phyloP scores from a whole-genome alignment of 2,888 invertebrate genomes.

The Athripsodes cinereus region DNA sequence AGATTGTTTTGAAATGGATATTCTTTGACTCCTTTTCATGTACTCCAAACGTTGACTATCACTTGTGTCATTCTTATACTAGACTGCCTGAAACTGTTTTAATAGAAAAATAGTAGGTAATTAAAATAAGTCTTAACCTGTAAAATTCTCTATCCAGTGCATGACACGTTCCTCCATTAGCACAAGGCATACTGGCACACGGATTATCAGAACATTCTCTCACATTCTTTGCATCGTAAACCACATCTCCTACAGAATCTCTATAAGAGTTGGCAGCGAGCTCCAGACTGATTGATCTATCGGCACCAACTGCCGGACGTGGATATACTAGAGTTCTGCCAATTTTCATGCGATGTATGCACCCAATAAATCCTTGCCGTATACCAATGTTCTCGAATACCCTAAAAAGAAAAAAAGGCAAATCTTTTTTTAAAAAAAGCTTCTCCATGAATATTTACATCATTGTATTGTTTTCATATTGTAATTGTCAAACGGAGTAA shows the following conservation, averaged over 20 bases:
- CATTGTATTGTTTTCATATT: no score
- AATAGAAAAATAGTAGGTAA: no score
- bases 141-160: slow-evolving; percentile 35
- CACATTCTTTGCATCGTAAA: slow-evolving; percentile 59
- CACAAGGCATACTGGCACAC: slow-evolving; percentile 74
- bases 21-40: no score
- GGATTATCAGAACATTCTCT: slow-evolving; percentile 74
- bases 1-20: no score
- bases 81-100: no score
- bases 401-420: no score
- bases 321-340: slow-evolving; percentile 65
- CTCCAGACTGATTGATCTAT: slow-evolving; percentile 56
- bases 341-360: slow-evolving; percentile 74
- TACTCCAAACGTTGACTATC: no score
- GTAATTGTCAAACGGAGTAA: no score
- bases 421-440: no score
- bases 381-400: slow-evolving; percentile 80
- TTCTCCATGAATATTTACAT: no score
- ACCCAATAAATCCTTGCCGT: slow-evolving; percentile 74
- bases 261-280: slow-evolving; percentile 22
- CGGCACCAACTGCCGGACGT: slow-evolving; percentile 50
- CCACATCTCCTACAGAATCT: slow-evolving; percentile 42
- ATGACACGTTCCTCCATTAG: slow-evolving; percentile 55
- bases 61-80: no score
- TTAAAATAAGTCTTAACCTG: no score